phyloP scores from a whole-genome alignment of 2,888 invertebrate species.

The Drosophila putrida region DNA sequence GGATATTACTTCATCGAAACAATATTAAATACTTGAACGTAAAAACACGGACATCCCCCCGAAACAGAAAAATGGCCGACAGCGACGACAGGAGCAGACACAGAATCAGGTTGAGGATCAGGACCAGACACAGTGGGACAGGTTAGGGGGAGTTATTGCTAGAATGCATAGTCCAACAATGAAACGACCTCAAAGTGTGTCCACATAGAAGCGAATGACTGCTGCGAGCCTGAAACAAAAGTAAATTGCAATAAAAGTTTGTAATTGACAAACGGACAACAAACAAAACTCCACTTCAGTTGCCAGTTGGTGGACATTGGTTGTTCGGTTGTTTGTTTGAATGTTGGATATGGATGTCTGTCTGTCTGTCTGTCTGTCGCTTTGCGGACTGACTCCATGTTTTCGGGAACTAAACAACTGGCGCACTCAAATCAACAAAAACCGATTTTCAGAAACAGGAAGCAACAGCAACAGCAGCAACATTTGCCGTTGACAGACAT shows the following conservation, averaged over 20 bases:
- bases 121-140: conserved; percentile 11
- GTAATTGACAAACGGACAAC: conserved; percentile 83
- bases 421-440: conserved; percentile 77
- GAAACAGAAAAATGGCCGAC: conserved; percentile 24
- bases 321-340: conserved; percentile 23
- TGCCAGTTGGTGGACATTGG: conserved; percentile 46
- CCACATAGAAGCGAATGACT: conserved; percentile 45
- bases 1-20: conserved; percentile 79
- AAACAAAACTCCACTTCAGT: conserved; percentile 72
- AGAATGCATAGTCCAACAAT: conserved; percentile 22
- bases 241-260: conserved; percentile 83
- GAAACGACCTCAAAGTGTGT: conserved; percentile 70
- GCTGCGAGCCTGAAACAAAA: conserved; percentile 75
- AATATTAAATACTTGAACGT: conserved; percentile 79
- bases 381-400: conserved; percentile 26
- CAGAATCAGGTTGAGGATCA: conserved; percentile 12
- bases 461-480: conserved; percentile 43
- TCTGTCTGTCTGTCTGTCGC: conserved; percentile 43
- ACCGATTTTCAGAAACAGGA: conserved; percentile 80
- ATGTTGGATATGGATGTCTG: conserved; percentile 43
- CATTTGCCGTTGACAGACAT: conserved; percentile 66
- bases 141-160: not conserved
- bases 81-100: conserved; percentile 24
- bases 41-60: conserved; percentile 51
- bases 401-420: conserved; percentile 76